These are phyloP conservation scores for Valencia hispanica DNA, from an alignment of 2,797 vertebrate species.

Conservation along the genomic window DNA sequence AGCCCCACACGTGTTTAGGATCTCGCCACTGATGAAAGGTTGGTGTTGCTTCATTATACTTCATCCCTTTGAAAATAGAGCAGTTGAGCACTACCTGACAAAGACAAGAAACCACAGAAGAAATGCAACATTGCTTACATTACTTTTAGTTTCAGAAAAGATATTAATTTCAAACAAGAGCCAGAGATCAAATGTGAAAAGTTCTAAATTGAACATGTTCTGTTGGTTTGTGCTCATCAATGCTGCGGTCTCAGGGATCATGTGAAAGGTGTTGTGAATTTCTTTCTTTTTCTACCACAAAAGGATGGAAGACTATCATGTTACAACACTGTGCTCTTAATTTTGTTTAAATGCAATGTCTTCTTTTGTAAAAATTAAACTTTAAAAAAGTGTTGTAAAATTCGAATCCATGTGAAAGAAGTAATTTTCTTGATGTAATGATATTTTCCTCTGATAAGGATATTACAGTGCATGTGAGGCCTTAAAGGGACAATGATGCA, in stretches of 20 bases:
- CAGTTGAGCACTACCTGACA: conserved; percentile 91
- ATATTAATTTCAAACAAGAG: neutral
- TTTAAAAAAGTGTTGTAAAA: too few relatives aligned
- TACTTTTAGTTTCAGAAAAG: neutral
- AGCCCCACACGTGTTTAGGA: conserved; percentile 87
- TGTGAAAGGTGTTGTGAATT: neutral
- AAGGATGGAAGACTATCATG: too few relatives aligned
- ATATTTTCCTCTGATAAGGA: too few relatives aligned
- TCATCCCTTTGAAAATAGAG: conserved; percentile 83
- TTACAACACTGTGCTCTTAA: too few relatives aligned
- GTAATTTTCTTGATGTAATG: too few relatives aligned
- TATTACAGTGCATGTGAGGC: too few relatives aligned
- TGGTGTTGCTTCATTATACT: conserved; percentile 89
- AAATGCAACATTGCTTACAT: neutral
- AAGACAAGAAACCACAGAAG: neutral
- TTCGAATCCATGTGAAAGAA: too few relatives aligned
- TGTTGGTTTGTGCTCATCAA: neutral
- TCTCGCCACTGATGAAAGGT: conserved; percentile 92
- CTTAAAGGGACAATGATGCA: too few relatives aligned
- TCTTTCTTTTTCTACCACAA: too few relatives aligned
- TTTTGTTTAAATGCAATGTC: too few relatives aligned
- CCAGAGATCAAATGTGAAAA: neutral
- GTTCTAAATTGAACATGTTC: neutral
- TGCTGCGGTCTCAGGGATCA: neutral
- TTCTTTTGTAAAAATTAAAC: too few relatives aligned